A percentile compares a stretch with the other conserved stretches of the same genome.
Evolutionary conservation across 2,797 vertebrate genomes (phyloP).

Genomic region (Parambassis ranga): DNA sequence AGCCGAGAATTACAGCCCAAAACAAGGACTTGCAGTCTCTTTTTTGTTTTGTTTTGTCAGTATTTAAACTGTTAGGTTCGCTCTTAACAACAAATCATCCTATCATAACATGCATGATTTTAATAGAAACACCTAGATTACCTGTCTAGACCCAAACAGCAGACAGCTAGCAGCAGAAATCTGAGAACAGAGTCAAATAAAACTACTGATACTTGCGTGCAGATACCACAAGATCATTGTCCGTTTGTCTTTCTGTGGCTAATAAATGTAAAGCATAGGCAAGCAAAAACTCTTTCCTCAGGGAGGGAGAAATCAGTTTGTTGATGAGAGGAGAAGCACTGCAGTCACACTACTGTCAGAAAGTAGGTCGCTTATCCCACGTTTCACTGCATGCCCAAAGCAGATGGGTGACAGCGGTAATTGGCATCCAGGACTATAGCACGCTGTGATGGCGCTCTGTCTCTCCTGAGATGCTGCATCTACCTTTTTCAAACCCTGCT

Average conservation of each 20-base stretch:
- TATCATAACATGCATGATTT: background rate
- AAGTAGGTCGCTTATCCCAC: conserved; percentile 75
- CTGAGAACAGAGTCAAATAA: background rate
- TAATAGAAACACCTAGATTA: background rate
- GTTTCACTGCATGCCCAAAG: conserved; percentile 64
- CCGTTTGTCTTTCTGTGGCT: background rate
- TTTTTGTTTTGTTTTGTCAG: too few species aligned
- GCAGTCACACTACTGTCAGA: conserved; percentile 61
- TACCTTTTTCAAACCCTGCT: conserved; percentile 40
- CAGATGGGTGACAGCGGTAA: conserved; percentile 78
- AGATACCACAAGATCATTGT: background rate
- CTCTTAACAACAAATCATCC: background rate
- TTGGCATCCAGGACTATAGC: conserved; percentile 62
- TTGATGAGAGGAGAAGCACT: conserved; percentile 51
- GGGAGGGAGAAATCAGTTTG: conserved; percentile 38
- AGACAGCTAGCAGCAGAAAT: too few species aligned
- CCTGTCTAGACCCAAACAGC: too few species aligned
- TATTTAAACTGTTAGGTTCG: too few species aligned
- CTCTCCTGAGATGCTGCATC: conserved; percentile 56
- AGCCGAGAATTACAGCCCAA: too few species aligned
- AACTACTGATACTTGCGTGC: background rate
- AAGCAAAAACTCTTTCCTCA: conserved; percentile 1
- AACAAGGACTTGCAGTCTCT: too few species aligned
- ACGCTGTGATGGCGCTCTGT: conserved; percentile 58
- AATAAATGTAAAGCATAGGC: background rate